Evolutionary conservation across 2,888 invertebrate genomes (phyloP), one percentile per base, ranked within the genome.

Genomic region (Entomobrya multifasciata): DNA sequence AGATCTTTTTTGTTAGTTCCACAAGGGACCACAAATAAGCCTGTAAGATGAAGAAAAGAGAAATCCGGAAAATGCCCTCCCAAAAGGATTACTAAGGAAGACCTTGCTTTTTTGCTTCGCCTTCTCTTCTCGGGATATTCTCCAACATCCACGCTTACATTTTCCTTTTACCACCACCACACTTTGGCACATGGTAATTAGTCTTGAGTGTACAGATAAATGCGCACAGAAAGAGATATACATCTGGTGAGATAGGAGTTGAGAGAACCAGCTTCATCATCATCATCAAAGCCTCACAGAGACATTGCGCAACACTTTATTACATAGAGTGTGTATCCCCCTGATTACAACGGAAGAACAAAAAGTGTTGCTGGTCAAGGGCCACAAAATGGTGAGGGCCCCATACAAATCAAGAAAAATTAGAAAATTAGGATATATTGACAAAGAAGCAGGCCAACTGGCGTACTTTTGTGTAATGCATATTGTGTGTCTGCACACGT

Each of bases 161-260:
- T 82, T 76, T 49, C 47, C 62, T 65, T 44, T 52, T 72, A 41
- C 72, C 44, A 47, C 44, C 25, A 41, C 76, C 49, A 62, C 41
- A 20, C 78, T 62, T 78, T 84, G 77, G 77, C 84, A 79, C 78
- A 85, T 85, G 85, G 85, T 85, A 85, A 85, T 85, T 85, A 85
- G 78, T 85, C 78, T 85, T 60, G 85, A 47, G 78, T 79, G 72
- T 79, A 22, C 70, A 80, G 80, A 80, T 70, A 78, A 67, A 85
- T 72, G 57, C 52, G 20, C n/a, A 36, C 36, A 6, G 36, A 8
- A 4, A 49, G 70, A 72, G 27, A 81, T 44, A 70, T 67, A 55
- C 52, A 67, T 41, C 65, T 30, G 36, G 17, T 65, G 17, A 17
- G 25, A 47, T 70, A n/a, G 27, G 47, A 47, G 47, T 47, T 47